Conservation (phyloP, 2,888 invertebrate genomes). For the Tribolium freemani region DNA sequence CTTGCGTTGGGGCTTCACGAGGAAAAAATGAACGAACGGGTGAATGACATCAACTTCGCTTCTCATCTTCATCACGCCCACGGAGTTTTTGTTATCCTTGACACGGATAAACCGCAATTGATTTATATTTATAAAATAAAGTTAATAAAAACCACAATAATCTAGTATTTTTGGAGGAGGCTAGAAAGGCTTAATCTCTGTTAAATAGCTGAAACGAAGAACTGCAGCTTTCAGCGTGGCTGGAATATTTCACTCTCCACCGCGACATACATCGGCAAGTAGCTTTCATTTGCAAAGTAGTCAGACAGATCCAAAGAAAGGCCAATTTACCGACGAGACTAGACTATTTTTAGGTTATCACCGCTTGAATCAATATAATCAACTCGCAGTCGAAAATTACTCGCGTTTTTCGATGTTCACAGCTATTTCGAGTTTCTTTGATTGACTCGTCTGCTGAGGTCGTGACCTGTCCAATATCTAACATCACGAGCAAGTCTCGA, state of each 20-base stretch:
- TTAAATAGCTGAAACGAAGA: conserved; percentile 8
- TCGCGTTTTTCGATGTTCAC: conserved; percentile 5
- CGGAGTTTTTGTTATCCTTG: conserved; percentile 14
- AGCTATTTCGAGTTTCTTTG: conserved; percentile 1
- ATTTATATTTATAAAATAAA: too few relatives aligned
- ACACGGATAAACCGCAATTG: background rate
- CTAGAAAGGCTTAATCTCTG: background rate
- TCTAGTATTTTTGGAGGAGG: too few relatives aligned
- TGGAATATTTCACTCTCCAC: conserved; percentile 12
- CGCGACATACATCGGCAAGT: conserved; percentile 14
- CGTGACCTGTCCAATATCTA: conserved; percentile 9
- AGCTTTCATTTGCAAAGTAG: conserved; percentile 33
- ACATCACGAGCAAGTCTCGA: background rate
- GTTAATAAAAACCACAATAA: too few relatives aligned
- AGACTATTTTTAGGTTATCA: conserved; percentile 22
- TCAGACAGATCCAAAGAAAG: conserved; percentile 18
- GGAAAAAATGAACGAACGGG: conserved; percentile 15
- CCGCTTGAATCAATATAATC: conserved; percentile 27
- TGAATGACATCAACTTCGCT: conserved; percentile 16
- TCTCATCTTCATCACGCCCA: conserved; percentile 21
- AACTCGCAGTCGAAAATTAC: conserved; percentile 13
- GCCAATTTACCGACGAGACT: conserved; percentile 12
- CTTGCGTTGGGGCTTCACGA: background rate
- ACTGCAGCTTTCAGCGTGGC: conserved; percentile 2
- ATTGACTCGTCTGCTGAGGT: conserved; percentile 9